Conservation (phyloP, 1,140 invertebrate genomes). For the Drosophila sturtevanti region DNA sequence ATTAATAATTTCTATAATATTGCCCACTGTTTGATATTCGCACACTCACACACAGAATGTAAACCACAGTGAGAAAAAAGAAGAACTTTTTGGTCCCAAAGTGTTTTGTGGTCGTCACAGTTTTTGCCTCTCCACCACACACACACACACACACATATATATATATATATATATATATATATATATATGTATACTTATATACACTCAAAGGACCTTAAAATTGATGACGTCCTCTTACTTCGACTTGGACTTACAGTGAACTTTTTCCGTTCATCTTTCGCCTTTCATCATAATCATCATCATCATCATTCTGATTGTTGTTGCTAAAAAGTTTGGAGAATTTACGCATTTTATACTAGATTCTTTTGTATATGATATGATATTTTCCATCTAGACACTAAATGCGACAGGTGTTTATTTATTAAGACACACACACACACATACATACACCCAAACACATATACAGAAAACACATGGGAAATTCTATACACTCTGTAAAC, state of each 20-base stretch:
- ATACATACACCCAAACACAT: slow-evolving; percentile 12
- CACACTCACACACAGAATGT: slow-evolving; percentile 1
- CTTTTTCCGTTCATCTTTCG: slow-evolving; percentile 8
- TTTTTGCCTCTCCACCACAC: not conserved
- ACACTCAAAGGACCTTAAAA: slow-evolving; percentile 30
- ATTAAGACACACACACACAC: slow-evolving; percentile 44
- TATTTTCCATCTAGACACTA: not conserved
- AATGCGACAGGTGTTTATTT: slow-evolving; percentile 76
- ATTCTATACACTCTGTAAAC: slow-evolving; percentile 50
- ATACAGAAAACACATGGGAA: not conserved
- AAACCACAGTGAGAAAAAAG: slow-evolving; percentile 34
- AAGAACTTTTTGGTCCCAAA: slow-evolving; percentile 57
- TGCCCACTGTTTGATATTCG: slow-evolving; percentile 41
- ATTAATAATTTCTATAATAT: not conserved
- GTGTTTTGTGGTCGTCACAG: slow-evolving; percentile 60
- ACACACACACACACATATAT: not conserved
- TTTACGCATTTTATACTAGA: slow-evolving; percentile 50
- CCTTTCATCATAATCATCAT: slow-evolving; percentile 13
- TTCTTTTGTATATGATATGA: slow-evolving; percentile 33
- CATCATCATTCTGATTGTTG: slow-evolving; percentile 23
- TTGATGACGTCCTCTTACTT: slow-evolving; percentile 71
- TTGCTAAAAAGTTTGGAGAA: slow-evolving; percentile 46
- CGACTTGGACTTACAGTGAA: slow-evolving; percentile 30
- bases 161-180: not conserved
- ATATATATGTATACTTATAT: not conserved